Percentiles rank a stretch among this genome's conserved stretches.
Conservation (phyloP, 2,888 invertebrate genomes). For the Eledona agricola region DNA sequence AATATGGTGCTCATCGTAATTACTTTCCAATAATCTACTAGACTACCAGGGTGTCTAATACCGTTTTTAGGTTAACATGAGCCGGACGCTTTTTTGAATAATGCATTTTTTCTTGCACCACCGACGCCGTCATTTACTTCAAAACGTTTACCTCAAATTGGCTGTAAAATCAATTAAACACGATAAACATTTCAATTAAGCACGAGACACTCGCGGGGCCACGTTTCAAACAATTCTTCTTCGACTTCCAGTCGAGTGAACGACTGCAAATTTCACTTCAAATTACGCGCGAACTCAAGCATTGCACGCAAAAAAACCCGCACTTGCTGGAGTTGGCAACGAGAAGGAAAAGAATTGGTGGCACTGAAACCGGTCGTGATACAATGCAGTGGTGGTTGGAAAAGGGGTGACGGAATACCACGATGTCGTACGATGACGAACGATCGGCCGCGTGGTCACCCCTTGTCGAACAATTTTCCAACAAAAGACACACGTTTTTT, state of each 20-base stretch:
- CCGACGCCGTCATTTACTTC: slow-evolving; percentile 7
- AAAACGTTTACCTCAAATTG: slow-evolving; percentile 20
- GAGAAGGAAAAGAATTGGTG: slow-evolving; percentile 50
- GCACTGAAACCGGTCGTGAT: slow-evolving; percentile 53
- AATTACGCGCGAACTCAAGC: slow-evolving; percentile 36
- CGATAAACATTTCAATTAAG: slow-evolving; percentile 7
- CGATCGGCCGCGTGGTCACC: slow-evolving; percentile 52
- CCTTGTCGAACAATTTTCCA: slow-evolving; percentile 14
- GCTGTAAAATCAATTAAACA: slow-evolving; percentile 38
- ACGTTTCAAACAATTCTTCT: no score
- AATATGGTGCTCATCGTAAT: slow-evolving; percentile 10
- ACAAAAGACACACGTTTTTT: slow-evolving; percentile 6
- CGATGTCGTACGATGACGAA: slow-evolving; percentile 44
- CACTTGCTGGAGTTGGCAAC: slow-evolving; percentile 49
- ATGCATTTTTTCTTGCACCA: slow-evolving; percentile 8
- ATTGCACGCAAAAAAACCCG: slow-evolving; percentile 46
- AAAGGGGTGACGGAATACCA: slow-evolving; percentile 50
- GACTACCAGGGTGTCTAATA: slow-evolving; percentile 3
- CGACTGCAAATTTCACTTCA: slow-evolving; percentile 19
- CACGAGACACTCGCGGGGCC: no score
- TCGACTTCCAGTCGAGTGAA: not conserved
- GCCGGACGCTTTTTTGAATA: slow-evolving; percentile 4
- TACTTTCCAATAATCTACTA: slow-evolving; percentile 34
- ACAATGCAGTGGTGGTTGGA: slow-evolving; percentile 53
- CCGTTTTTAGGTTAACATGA: no score